Percentiles rank a stretch among this genome's conserved stretches.
These are phyloP conservation scores for Porites evermanni DNA, from an alignment of 92 coral and sea anemone genomes.

Conservation along the genomic window DNA sequence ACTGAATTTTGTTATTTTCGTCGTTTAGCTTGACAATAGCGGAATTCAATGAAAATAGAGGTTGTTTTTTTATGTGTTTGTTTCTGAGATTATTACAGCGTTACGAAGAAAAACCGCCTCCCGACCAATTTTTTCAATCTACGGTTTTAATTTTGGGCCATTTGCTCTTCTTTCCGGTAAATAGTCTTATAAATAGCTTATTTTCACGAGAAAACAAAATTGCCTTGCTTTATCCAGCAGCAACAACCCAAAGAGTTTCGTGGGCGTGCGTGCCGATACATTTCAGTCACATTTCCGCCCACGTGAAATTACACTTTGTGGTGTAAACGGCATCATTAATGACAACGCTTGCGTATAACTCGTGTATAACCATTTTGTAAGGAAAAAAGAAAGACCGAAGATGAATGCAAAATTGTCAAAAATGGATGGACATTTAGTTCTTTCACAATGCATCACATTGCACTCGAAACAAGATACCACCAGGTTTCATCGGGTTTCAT, in stretches of 20 bases:
- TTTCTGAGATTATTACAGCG: conserved; percentile 6
- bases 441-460: too few relatives aligned
- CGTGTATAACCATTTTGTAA: not conserved
- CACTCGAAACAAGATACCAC: too few relatives aligned
- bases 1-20: not conserved
- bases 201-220: conserved; percentile 8
- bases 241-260: not conserved
- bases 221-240: not conserved
- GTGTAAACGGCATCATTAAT: not conserved
- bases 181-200: not conserved
- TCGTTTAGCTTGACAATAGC: not conserved
- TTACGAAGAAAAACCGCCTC: not conserved
- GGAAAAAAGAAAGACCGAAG: not conserved
- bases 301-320: not conserved
- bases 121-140: not conserved
- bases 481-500: too few relatives aligned
- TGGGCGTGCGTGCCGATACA: not conserved
- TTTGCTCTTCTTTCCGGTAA: conserved; percentile 32
- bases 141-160: not conserved
- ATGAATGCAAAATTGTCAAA: not conserved
- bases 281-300: not conserved
- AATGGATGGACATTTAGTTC: too few relatives aligned
- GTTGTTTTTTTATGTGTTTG: not conserved
- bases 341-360: not conserved
- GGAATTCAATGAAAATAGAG: not conserved